Conservation (phyloP, 2,113 vertebrate species). For the Ammodramus savannarum region DNA sequence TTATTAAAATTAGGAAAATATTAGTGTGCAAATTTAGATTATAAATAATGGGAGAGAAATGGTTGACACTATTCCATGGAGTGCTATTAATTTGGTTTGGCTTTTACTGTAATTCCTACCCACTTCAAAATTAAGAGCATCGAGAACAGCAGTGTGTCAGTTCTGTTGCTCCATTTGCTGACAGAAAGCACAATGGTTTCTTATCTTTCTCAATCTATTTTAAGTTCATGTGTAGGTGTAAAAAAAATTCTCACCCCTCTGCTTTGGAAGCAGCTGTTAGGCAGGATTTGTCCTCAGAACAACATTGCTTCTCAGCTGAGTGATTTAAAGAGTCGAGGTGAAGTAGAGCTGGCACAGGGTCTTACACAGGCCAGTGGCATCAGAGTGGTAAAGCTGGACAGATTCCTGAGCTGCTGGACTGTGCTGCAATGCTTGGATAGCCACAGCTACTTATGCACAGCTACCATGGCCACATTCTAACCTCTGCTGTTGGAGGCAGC, state of each 20-base stretch:
- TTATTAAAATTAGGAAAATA: conserved; percentile 77
- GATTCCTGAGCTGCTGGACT: neutral
- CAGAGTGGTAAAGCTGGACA: neutral
- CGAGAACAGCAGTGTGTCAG: neutral
- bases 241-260: conserved; percentile 28
- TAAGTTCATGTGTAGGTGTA: conserved; percentile 52
- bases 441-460: neutral
- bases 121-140: neutral
- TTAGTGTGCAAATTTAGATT: conserved; percentile 68
- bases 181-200: conserved; percentile 34
- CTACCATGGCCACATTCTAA: neutral
- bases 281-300: neutral
- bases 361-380: neutral
- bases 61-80: conserved; percentile 26
- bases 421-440: neutral
- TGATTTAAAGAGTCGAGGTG: neutral
- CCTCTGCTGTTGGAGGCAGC: neutral
- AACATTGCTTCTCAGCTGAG: neutral
- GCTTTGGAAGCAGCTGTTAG: conserved; percentile 13
- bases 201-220: conserved; percentile 60
- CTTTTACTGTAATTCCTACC: conserved; percentile 32
- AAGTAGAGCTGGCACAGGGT: neutral
- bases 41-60: conserved; percentile 47
- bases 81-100: conserved; percentile 43
- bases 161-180: neutral